Evolutionary conservation across 2,113 vertebrate species (phyloP).

Genomic region (Podarcis raffonei): DNA sequence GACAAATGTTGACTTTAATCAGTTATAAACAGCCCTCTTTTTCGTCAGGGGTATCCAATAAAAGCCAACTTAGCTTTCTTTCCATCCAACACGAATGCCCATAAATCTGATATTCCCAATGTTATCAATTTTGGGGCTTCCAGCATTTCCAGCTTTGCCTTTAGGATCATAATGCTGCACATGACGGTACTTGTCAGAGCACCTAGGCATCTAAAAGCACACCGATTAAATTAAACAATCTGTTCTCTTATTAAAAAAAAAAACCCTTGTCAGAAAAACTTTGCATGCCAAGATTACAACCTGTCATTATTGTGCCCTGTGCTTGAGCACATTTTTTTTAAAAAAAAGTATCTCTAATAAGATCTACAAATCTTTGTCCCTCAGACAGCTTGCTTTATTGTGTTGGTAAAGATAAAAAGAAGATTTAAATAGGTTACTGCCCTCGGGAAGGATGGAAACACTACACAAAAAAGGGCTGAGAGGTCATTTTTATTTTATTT

Average conservation of each 20-base stretch:
- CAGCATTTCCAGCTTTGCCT: conserved; percentile 10
- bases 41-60: conserved; percentile 55
- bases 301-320: conserved; percentile 69
- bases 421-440: conserved; percentile 65
- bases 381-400: conserved; percentile 74
- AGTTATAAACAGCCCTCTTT: conserved; percentile 56
- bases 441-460: conserved; percentile 72
- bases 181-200: conserved; percentile 32
- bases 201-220: conserved; percentile 26
- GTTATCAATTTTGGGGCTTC: neutral
- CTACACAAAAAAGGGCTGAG: conserved; percentile 50
- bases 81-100: conserved; percentile 10
- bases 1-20: conserved; percentile 73
- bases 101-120: neutral
- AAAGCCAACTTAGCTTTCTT: conserved; percentile 20
- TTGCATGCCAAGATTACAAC: conserved; percentile 64
- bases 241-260: conserved; percentile 34
- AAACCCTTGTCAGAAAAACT: conserved; percentile 62
- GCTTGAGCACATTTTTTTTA: conserved; percentile 62
- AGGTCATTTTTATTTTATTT: conserved; percentile 49
- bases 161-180: conserved; percentile 1
- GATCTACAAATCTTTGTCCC: conserved; percentile 73
- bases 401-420: conserved; percentile 76
- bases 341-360: conserved; percentile 73
- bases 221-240: conserved; percentile 56